These are phyloP conservation scores for Apteryx owenii DNA, from an alignment of 2,113 vertebrate species.

Conservation along the genomic window DNA sequence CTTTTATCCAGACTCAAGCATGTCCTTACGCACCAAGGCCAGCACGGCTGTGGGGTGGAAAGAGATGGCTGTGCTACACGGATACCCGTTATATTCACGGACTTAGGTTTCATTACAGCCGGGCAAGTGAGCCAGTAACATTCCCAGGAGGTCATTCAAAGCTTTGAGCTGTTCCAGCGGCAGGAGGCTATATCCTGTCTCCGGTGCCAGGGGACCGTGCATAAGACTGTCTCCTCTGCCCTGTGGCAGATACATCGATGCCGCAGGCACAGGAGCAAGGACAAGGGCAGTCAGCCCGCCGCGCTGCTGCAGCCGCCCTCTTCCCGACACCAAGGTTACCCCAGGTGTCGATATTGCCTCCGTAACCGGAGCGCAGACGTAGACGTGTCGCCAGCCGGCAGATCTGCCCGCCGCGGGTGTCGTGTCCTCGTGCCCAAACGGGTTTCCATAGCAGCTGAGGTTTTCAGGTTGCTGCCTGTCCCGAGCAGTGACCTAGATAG, in stretches of 20 bases:
- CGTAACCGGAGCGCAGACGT: background rate
- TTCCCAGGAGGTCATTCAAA: background rate
- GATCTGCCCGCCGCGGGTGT: too few relatives aligned
- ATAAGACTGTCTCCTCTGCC: background rate
- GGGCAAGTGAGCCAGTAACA: background rate
- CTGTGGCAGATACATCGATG: background rate
- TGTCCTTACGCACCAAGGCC: too few relatives aligned
- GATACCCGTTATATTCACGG: background rate
- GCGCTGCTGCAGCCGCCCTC: background rate
- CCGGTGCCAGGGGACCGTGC: too few relatives aligned
- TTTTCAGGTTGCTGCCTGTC: background rate
- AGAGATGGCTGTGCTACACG: accelerated
- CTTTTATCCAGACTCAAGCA: background rate
- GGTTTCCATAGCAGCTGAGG: background rate
- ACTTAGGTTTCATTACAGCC: accelerated
- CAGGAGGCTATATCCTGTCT: background rate
- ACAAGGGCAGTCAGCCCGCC: too few relatives aligned
- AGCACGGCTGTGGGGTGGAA: accelerated
- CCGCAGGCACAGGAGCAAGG: background rate
- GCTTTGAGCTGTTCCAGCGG: background rate
- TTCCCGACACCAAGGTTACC: background rate
- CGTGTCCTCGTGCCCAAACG: background rate
- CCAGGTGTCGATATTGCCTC: too few relatives aligned
- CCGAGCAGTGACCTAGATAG: background rate
- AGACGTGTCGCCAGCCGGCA: background rate